Evolutionary conservation across 2,888 invertebrate species (phyloP), one percentile per base, ranked within the genome.

Genomic region (Noctuana brunneofusca): DNA sequence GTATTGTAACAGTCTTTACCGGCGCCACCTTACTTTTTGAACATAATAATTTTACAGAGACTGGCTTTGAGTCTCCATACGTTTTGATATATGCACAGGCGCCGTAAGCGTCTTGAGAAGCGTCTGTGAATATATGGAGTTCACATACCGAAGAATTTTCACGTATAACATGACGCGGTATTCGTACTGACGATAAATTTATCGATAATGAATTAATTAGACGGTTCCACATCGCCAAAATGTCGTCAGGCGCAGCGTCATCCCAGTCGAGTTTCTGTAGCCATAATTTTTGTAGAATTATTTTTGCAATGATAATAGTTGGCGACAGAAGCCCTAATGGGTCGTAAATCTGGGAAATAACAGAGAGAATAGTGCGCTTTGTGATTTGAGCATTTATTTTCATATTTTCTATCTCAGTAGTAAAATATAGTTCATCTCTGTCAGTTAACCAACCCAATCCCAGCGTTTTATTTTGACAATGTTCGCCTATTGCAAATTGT

Each of bases 51-150:
- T 18, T 48, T 2, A 48, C n/a, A 3, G 20, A 12, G 3, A 48
- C 16, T 14, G 16, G 16, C 14, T 2, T 11, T 11, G 12, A 12
- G 12, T 22, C n/a, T 11, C 20, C 22, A 48, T 48, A 46, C 1
- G 46, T 46, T 16, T 22, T 55, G 6, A 64, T 55, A 18, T 63
- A 65, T 12, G 53, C 65, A 16, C 66, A 65, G 0, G 66, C 55
- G 2, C 65, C 64, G 24, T 66, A 65, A 2, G 68, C 65, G 5
- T 18, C n/a, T 20, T 58, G 65, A n/a, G 60, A 63, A 0, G 64
- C 14, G 9, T 46, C 46, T 1, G 46, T 46, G 11, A 46, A 46
- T 1, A 46, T 46, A 46, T 46, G 46, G 3, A 46, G 18, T 18
- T 46, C 46, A 11, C 46, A 11, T 14, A 16, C 20, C 16, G 46